Evolutionary conservation across 2,797 vertebrate species (phyloP), one percentile per base, ranked within the genome.

Genomic region (Parauchenoglanis punctatus): DNA sequence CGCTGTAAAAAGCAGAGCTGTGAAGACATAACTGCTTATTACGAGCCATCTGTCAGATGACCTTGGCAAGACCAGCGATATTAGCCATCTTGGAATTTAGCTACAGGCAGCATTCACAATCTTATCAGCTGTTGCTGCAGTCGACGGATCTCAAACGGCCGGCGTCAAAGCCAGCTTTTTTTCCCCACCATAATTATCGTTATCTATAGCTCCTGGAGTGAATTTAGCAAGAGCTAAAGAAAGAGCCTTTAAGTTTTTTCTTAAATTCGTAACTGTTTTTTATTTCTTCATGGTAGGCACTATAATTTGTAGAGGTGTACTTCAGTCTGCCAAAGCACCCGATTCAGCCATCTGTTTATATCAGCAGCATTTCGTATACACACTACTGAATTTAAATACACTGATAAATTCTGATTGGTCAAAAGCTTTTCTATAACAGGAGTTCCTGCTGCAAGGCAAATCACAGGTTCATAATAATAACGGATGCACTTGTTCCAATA

Each of bases 11-110:
- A 28, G 8, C 90, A 85, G 90, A 93, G 92, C 91, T 89, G 91
- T 91, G 91, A 87, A 89, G 91, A 90, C 94, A 95, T 93, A 93
- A 93, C 92, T 91, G 91, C 91, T 95, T 94, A 94, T 94, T 95
- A 94, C 92, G 46, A 78, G 93, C 92, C 87, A 89, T 92, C 90
- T 90, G 91, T 93, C 89, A 91, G 89, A 93, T 94, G 90, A 91
- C 85, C 88, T 91, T 91, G 89, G 89, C 59, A 75, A 76, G 78
- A 65, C 86, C 82, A 25, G 58, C 52, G n/a, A 49, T 81, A 44
- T 82, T 70, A 81, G 56, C 76, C 85, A 46, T 46, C 77, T 84
- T 65, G 81, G 78, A 87, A 58, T 31, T 67, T 59, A 83, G 58
- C 76, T 87, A 75, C 70, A 75, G 44, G 86, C 72, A 56, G 52